Evolutionary conservation across 2,797 vertebrate species (phyloP), one percentile per base, ranked within the genome.

Genomic region (Vireo griseus): DNA sequence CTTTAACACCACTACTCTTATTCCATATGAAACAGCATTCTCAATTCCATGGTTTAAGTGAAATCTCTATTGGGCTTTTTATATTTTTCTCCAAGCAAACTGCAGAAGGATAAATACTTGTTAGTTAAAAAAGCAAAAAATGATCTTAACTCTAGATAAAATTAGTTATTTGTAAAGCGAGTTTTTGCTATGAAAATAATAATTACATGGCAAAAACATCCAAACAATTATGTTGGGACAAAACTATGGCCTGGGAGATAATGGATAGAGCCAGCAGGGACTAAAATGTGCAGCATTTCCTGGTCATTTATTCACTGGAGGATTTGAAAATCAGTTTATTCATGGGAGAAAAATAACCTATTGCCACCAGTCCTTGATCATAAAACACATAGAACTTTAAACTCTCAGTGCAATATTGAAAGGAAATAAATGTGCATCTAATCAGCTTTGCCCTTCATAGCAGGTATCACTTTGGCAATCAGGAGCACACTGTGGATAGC

Each of bases 381-480:
- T 48, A 95, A 93, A 91, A 76, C 74, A 95, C 66, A 81, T 3
- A 90, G 40, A 92, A 94, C 83, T 91, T 96, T 44, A 85, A 86
- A 92, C 47, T 77, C 71, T 26, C 82, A n/a, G 63, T 14, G 50
- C 51, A 96, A 87, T 59, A 88, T 12, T 83, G 85, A 90, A 88
- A 94, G 86, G 68, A 80, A 61, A 80, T 55, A 92, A 85, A 95
- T 39, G 80, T 92, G 89, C 88, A 92, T 85, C n/a, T 93, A 85
- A 91, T 93, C 80, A 82, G 63, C 87, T 93, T 86, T 88, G 90
- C 66, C 94, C 73, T 90, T 95, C 66, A 7, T 90, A 95, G 94
- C 84, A 94, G 89, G 92, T 95, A 91, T 94, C 89, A 95, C 91
- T 94, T 94, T 94, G 89, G 77, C 79, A 93, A 94, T 95, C 83